Conservation (phyloP, 1,140 invertebrate species). For the Diabrotica undecimpunctata region DNA sequence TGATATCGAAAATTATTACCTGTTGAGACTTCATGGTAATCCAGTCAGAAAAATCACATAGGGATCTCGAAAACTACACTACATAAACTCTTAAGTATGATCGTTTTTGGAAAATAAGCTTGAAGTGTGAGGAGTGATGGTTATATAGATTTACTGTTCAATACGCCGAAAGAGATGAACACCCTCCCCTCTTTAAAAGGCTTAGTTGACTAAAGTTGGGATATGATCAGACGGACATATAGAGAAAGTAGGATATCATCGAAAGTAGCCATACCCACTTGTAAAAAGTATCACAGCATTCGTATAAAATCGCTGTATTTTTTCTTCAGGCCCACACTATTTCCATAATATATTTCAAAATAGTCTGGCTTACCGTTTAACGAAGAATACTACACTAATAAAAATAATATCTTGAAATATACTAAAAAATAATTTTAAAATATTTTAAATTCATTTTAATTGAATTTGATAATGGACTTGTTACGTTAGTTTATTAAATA, state of each 20-base stretch:
- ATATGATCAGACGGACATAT: conserved; percentile 36
- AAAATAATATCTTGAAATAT: neutral
- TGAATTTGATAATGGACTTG: too few relatives aligned
- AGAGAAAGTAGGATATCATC: conserved; percentile 43
- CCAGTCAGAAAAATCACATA: conserved; percentile 31
- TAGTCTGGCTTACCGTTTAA: neutral
- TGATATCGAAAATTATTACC: conserved; percentile 25
- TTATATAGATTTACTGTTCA: conserved; percentile 41
- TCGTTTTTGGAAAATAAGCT: conserved; percentile 36
- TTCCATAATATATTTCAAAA: neutral
- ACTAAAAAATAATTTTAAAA: neutral
- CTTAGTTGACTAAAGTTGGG: conserved; percentile 22
- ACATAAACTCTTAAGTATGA: conserved; percentile 30
- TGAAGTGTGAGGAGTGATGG: conserved; percentile 22
- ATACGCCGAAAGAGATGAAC: conserved; percentile 31
- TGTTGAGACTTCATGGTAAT: conserved; percentile 36
- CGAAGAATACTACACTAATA: neutral
- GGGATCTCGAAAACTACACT: conserved; percentile 30
- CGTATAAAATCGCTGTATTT: conserved; percentile 6
- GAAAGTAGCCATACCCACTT: conserved; percentile 40
- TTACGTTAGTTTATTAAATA: too few relatives aligned
- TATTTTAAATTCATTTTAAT: too few relatives aligned
- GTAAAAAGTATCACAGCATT: conserved; percentile 40
- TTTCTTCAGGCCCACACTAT: neutral
- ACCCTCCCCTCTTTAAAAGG: conserved; percentile 24